Evolutionary conservation across 2,888 invertebrate genomes (phyloP), one percentile per base, ranked within the genome.

Genomic region (Holacanthella duospinosa): DNA sequence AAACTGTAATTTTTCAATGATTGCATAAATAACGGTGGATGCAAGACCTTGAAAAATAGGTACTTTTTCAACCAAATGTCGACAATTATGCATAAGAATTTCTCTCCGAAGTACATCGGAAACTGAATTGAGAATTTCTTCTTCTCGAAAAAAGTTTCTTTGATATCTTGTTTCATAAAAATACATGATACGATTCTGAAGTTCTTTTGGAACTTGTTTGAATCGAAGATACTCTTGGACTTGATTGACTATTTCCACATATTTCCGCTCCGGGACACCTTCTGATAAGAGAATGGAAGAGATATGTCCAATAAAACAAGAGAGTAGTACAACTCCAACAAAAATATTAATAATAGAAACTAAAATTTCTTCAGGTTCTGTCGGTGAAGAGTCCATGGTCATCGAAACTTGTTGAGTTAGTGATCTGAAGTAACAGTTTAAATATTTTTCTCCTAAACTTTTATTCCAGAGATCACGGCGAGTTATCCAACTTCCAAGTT

Each of bases 61-160:
- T 26, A 83, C 83, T 55, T 80, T 82, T 64, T 81, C 77, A 1
- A 84, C 78, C 29, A 85, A 75, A 48, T 79, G 78, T 68, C 79
- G 79, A 70, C 82, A 82, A 0, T 82, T 80, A 74, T 82, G 79
- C 24, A 83, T 74, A 0, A 78, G 77, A 19, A 85, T 80, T 74
- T 84, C 84, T 71, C 54, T 36, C 27, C 60, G 29, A 27, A 71
- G 57, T 19, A 44, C 61, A 29, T 43, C 54, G 1, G 71, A 67
- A 24, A 71, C 55, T 12, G 64, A 64, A 1, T 28, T 24, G 1
- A 71, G 61, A 27, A 71, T 61, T 6, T 29, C 19, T 1, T 43
- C 57, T 29, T 71, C 68, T 21, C 64, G 55, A 29, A 65, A 67
- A 28, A 43, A 64, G 43, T 65, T 62, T 9, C 63, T 57, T 27